Base-by-base conservation (phyloP, 2,113 vertebrate genomes). In the Poecile atricapillus region DNA sequence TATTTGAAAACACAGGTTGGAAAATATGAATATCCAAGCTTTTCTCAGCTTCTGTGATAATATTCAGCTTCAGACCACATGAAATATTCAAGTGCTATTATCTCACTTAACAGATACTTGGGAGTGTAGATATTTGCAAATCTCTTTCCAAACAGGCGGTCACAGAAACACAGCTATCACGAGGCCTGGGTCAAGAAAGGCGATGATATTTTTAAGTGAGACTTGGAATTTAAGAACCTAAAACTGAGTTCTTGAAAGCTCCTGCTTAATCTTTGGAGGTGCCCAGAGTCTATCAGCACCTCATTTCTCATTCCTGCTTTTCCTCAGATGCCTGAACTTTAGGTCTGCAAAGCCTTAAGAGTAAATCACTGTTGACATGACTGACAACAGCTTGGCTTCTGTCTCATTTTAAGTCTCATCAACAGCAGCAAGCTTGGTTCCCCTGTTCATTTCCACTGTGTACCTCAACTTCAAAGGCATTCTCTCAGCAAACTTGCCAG, bases 331-430 rank as follows among this genome's bases (percentile, higher is more conserved):
- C 64, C 89, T 95, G 86, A 74, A 78, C 87, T 94, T 87, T 84
- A 63, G 43, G 52, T 70, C 95, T 96, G 89, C 56, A 81, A 71
- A 90, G 76, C 43, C 89, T 95, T 90, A 89, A 35, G 60, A 81
- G 52, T 74, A 93, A 92, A 93, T 96, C 94, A 64, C 80, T 93
- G 91, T 78, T 96, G 94, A 96, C 93, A 81, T 87, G 93, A 96
- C 68, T 84, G 91, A 95, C 86, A 94, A 83, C 3, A 2, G 35
- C 44, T 92, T 81, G 76, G 73, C 56, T 93, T 87, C 79, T 90
- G 59, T 71, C 88, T 94, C 49, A 16, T 73, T 69, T 90, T 85
- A 79, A 92, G 76, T 77, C 80, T 90, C 89, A 87, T 81, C 89
- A 89, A n/a, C 30, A 71, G 55, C 83, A 92, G 64, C 43, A 59